Base-by-base conservation (phyloP, 2,888 invertebrate genomes). In the Yponomeuta malinellus region DNA sequence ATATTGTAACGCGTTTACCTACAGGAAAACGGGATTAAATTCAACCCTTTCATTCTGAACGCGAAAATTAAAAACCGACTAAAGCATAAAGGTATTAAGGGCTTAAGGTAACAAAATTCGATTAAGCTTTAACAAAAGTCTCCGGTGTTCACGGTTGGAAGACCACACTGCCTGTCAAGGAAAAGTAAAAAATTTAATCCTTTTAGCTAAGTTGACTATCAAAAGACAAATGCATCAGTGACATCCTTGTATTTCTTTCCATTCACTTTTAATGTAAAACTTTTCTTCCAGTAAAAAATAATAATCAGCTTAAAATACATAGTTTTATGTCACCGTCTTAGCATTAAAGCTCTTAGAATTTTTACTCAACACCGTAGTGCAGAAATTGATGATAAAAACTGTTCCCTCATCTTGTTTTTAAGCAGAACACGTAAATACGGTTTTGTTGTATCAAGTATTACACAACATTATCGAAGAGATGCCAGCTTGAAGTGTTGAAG, bases 171-270 rank as follows among this genome's bases (percentile, higher is more conserved):
- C 83, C 82, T 88, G 91, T 86, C 85, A 87, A 86, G 89, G 90
- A 90, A 91, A 90, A 90, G 88, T 23, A 48, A 90, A 90, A 91
- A 88, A 89, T 91, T 89, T 91, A 91, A 92, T 92, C 92, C 92
- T 90, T 92, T 92, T 92, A 91, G 90, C 88, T 90, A 90, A 92
- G 91, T 91, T 91, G 90, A 84, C 89, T 90, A 90, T 91, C 88
- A 90, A 89, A 88, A 85, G 90, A 89, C 89, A 89, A 88, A 90
- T 88, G 88, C 88, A 81, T 85, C 81, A 80, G 78, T 80, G 84
- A 83, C 83, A 82, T 83, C 85, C 83, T 81, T 85, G 84, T 85
- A 83, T 86, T 86, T 85, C 88, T 88, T 90, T 88, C 86, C 83
- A 81, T 82, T 59, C 12, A 65, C 43, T 70, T 65, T 66, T 48